A percentile compares a stretch with the other conserved stretches of the same genome.
These are phyloP conservation scores for Melanotaenia boesemani DNA, from an alignment of 2,797 vertebrate genomes.

Conservation along the genomic window DNA sequence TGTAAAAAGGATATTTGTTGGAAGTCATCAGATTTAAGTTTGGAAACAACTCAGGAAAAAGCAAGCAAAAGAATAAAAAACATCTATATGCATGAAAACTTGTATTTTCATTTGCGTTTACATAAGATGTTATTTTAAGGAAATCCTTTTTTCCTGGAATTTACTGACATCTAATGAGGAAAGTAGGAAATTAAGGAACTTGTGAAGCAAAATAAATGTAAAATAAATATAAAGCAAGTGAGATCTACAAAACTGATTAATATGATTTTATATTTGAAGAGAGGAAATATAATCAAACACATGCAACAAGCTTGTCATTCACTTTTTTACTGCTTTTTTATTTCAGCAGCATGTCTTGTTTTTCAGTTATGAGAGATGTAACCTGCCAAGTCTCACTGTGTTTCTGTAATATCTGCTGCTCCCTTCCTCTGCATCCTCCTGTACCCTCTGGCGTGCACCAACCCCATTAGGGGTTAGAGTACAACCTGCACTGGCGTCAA, in stretches of 20 bases:
- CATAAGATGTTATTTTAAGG: background rate
- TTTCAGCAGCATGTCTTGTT: constrained; percentile 30
- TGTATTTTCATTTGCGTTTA: background rate
- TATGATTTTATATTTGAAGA: background rate
- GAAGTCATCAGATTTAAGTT: background rate
- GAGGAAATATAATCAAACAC: background rate
- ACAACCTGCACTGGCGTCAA: constrained; percentile 61
- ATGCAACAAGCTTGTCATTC: constrained; percentile 25
- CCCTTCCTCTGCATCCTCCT: constrained; percentile 50
- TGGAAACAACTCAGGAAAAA: background rate
- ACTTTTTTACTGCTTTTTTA: constrained; percentile 12
- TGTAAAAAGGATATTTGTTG: background rate
- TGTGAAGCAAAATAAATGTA: constrained; percentile 1
- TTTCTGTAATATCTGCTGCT: constrained; percentile 57
- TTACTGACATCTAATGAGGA: background rate
- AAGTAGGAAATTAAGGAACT: background rate
- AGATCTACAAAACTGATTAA: background rate
- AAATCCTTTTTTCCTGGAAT: background rate
- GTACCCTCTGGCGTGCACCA: constrained; percentile 58
- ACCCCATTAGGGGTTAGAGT: constrained; percentile 63
- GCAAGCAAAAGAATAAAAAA: background rate
- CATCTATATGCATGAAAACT: background rate
- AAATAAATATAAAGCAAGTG: background rate
- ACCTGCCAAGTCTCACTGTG: constrained; percentile 65
- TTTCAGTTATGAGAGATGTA: constrained; percentile 63